Conservation (phyloP, 2,113 vertebrate genomes). For the Leptocoma aspasia region DNA sequence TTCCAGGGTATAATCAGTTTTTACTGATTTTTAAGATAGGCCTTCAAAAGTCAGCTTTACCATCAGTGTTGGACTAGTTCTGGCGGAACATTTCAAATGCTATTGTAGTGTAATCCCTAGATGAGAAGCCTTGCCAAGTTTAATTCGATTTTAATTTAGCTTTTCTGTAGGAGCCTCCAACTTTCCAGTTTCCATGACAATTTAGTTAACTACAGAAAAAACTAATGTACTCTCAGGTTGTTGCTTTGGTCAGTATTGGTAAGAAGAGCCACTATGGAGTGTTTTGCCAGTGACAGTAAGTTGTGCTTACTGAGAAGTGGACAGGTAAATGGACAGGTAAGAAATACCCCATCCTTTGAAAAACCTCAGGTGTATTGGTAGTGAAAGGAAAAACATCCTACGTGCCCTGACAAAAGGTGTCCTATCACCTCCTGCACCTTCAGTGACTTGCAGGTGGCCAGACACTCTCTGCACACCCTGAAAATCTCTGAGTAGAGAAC, state of each 20-base stretch:
- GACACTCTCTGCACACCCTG: background rate
- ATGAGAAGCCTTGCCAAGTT: background rate
- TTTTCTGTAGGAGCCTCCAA: background rate
- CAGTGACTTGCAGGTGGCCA: background rate
- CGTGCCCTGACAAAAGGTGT: fast-evolving
- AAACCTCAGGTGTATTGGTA: background rate
- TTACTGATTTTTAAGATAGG: background rate
- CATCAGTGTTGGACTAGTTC: background rate
- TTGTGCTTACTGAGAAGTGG: background rate
- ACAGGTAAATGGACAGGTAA: background rate
- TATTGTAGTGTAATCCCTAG: background rate
- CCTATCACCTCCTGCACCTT: background rate
- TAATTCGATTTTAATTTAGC: background rate
- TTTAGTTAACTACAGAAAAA: background rate
- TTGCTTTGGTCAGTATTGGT: background rate
- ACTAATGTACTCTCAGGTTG: fast-evolving
- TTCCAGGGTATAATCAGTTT: no score
- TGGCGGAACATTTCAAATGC: background rate
- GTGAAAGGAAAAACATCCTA: background rate
- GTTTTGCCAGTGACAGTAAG: background rate
- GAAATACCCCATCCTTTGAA: background rate
- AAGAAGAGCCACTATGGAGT: background rate
- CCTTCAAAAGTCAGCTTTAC: background rate
- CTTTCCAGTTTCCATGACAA: background rate
- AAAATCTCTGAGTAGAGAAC: background rate